Evolutionary conservation across 2,888 invertebrate species (phyloP), one percentile per base, ranked within the genome.

Genomic region (Hirudinaria manillensis): DNA sequence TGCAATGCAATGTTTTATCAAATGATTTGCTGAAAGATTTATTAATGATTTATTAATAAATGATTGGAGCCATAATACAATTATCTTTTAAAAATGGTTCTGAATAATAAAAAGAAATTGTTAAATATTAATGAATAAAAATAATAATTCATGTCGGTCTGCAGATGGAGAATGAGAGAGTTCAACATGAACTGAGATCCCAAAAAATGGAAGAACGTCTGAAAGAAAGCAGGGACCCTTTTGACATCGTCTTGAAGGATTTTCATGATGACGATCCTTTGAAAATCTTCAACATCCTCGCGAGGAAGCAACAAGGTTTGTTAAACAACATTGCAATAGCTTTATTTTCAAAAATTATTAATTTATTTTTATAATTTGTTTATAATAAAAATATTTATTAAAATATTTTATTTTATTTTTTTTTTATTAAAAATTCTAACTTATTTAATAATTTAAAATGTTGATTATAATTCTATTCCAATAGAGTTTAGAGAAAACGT

Each of bases 281-380:
- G 61, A 61, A 61, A 24, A 29, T 61, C 21, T 61, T 61, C 29
- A 61, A 61, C 61, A 61, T 61, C 3, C 61, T 61, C 10, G 2
- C 61, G n/a, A 61, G 61, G 29, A 61, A 61, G n/a, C 61, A 61
- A 27, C 24, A 61, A n/a, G 61, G 61, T 61, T 61, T 61, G 45
- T 45, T 45, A 45, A 45, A 45, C 45, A 7, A 16, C 45, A 45
- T 45, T 45, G 45, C 38, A 45, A 45, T 10, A 45, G 16, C 61
- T n/a, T 61, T n/a, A n/a, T n/a, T n/a, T 61, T 16, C n/a, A 27
- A 2, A 24, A 7, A 21, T 19, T 61, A 16, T 61, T 7, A 61
- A 27, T 7, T 61, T 27, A 1, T 4, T 13, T 2, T n/a, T 19
- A 27, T n/a, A 61, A n/a, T 61, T 2, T 13, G 7, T 7, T 13